Evolutionary conservation across 2,888 invertebrate species (phyloP), one percentile per base, ranked within the genome.

Genomic region (Hemicrepidius hirtus): DNA sequence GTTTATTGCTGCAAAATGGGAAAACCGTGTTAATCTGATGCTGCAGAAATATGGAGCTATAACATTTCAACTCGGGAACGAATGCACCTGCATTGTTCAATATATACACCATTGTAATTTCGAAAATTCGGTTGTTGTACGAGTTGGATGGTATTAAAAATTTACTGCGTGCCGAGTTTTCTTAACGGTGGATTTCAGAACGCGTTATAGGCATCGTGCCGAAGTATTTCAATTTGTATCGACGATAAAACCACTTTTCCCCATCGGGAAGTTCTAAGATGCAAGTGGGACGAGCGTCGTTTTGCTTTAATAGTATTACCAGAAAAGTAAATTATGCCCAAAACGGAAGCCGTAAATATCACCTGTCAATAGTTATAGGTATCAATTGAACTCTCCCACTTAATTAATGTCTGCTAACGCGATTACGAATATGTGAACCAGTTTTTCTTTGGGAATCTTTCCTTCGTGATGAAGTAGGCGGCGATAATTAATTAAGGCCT

Each of bases 111-210:
- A 24, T 62, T 62, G 62, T 62, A 62, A 62, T 75, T 66, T 67
- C 35, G 63, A 53, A 67, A 13, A 53, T 72, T 65, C 70, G 66
- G 75, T 70, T 75, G 75, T 72, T 70, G 63, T 62, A 53, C 24
- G 46, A 16, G 46, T 73, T 69, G 69, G 57, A 62, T 13, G 65
- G 67, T 50, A 66, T 75, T 75, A 75, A 72, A 75, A 73, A 73
- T 75, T 75, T 72, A 75, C 69, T 75, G 72, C 75, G 75, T 66
- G 75, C 71, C 68, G 73, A 44, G 68, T 68, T 73, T 60, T 65
- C 46, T 69, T 73, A 73, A 73, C 69, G 69, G 65, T 72, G 69
- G 75, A 75, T 75, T 75, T 70, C 63, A 32, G 66, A 62, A 37
- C 50, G 32, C 57, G 57, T 71, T 71, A 41, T 44, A 62, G 41